phyloP scores from a whole-genome alignment of 2,888 invertebrate species.

The Lasioglossum oenotherae region DNA sequence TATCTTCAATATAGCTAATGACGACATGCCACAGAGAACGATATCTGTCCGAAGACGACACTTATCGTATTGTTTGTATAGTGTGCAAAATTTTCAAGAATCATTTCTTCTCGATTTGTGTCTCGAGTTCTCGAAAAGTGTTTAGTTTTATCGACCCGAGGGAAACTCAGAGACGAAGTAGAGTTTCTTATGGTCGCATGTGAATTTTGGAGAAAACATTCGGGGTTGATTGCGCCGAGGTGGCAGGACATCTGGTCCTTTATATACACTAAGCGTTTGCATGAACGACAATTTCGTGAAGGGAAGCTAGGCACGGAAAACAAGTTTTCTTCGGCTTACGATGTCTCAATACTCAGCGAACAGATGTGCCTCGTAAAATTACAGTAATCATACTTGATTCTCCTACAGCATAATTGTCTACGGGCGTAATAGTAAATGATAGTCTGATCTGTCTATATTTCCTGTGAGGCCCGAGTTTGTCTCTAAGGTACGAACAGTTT shows the following conservation, averaged over 20 bases:
- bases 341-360: constrained; percentile 63
- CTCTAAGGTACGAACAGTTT: too few species aligned
- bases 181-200: constrained; percentile 66
- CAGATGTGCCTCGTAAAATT: constrained; percentile 59
- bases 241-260: constrained; percentile 72
- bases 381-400: not conserved
- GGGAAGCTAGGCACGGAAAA: constrained; percentile 64
- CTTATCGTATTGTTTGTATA: not conserved
- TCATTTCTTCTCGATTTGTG: constrained; percentile 29
- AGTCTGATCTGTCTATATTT: too few species aligned
- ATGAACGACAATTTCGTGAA: constrained; percentile 68
- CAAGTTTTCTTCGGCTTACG: constrained; percentile 65
- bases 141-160: constrained; percentile 42
- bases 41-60: not conserved
- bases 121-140: constrained; percentile 7
- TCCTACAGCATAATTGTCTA: not conserved
- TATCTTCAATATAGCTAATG: too few species aligned
- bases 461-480: too few species aligned
- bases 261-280: constrained; percentile 67
- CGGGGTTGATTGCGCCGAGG: constrained; percentile 71
- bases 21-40: too few species aligned
- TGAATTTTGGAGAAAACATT: constrained; percentile 68
- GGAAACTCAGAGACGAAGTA: not conserved
- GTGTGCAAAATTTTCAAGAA: not conserved
- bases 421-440: too few species aligned